These are phyloP conservation scores for Malurus cyaneus DNA, from an alignment of 2,113 vertebrate genomes.

Conservation along the genomic window DNA sequence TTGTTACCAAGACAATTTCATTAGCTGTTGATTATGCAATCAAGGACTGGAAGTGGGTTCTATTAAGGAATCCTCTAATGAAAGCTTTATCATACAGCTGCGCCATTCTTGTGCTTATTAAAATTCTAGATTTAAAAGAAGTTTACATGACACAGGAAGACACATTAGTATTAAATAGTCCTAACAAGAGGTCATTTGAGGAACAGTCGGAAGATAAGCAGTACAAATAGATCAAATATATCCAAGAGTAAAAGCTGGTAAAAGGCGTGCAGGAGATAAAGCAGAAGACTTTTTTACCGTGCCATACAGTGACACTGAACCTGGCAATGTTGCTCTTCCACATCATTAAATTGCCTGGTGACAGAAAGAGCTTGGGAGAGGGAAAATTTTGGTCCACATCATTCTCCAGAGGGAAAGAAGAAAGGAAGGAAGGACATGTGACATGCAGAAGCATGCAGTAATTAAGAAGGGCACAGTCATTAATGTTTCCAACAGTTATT, in stretches of 20 bases:
- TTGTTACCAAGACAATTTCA: constrained; percentile 81
- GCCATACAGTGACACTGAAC: neutral
- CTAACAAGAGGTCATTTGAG: constrained; percentile 66
- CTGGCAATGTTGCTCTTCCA: neutral
- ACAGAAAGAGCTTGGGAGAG: constrained; percentile 7
- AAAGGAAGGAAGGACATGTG: neutral
- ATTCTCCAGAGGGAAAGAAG: neutral
- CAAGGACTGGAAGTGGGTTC: constrained; percentile 71
- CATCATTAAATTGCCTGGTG: neutral
- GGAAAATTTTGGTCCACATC: neutral
- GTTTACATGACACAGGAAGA: constrained; percentile 49
- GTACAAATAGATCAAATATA: constrained; percentile 54
- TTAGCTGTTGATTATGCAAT: constrained; percentile 80
- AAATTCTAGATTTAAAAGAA: constrained; percentile 42
- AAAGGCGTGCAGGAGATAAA: constrained; percentile 10
- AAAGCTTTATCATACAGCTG: constrained; percentile 65
- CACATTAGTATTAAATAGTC: constrained; percentile 56
- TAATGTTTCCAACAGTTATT: neutral
- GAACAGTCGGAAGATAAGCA: constrained; percentile 58
- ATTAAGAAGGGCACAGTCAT: neutral
- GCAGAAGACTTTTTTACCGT: neutral
- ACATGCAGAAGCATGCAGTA: neutral
- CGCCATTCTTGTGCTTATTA: neutral
- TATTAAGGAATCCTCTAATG: constrained; percentile 71
- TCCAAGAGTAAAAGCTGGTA: neutral